Percentiles rank a stretch among this genome's conserved stretches.
Conservation (phyloP, 2,797 vertebrate species). For the Cyclopterus lumpus region DNA sequence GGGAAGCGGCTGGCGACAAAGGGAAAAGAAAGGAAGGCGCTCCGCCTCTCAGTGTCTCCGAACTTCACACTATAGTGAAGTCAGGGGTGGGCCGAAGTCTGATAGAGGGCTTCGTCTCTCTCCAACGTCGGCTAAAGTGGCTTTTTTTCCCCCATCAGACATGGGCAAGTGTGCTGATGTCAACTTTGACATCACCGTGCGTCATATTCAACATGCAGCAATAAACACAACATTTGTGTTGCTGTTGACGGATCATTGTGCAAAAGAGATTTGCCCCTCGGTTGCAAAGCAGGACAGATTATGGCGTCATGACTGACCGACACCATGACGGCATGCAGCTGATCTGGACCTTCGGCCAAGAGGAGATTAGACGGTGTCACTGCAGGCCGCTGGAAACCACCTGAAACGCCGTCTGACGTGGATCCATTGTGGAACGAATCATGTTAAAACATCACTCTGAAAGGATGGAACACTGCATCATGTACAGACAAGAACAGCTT, state of each 20-base stretch:
- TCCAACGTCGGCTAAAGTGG: not conserved
- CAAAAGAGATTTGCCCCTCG: conserved; percentile 20
- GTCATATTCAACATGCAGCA: not conserved
- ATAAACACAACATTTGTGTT: conserved; percentile 2
- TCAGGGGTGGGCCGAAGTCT: not conserved
- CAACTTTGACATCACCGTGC: not conserved
- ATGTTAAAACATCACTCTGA: not conserved
- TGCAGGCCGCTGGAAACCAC: conserved; percentile 29
- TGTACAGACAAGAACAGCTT: conserved; percentile 5
- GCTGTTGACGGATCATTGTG: not conserved
- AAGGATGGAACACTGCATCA: not conserved
- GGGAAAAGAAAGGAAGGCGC: conserved; percentile 30
- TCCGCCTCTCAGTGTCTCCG: conserved; percentile 18
- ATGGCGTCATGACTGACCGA: conserved; percentile 30
- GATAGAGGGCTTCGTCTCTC: not conserved
- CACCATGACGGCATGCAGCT: conserved; percentile 19
- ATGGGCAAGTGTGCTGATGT: not conserved
- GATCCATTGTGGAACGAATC: not conserved
- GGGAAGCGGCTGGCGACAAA: conserved; percentile 42
- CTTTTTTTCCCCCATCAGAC: not conserved
- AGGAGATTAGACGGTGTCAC: conserved; percentile 40
- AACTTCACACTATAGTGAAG: not conserved
- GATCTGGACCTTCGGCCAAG: conserved; percentile 18
- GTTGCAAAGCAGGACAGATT: conserved; percentile 22
- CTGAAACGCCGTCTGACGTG: conserved; percentile 11